Conservation (phyloP, 2,888 invertebrate species). For the Agriopis aurantiaria region DNA sequence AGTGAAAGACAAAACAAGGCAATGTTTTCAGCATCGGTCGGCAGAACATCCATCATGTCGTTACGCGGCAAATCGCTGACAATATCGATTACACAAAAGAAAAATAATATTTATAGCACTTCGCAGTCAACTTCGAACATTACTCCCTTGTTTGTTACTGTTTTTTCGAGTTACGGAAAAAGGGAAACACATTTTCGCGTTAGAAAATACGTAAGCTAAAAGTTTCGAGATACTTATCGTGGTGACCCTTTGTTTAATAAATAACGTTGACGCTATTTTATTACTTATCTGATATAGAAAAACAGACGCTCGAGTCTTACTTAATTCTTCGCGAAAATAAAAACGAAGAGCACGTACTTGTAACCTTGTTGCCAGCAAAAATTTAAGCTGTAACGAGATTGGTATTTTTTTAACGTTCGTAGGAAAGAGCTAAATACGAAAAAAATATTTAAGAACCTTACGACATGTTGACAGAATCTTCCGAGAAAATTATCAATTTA, state of each 20-base stretch:
- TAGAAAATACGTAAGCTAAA: slow-evolving; percentile 47
- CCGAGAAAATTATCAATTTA: too few relatives aligned
- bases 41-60: slow-evolving; percentile 68
- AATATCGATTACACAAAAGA: slow-evolving; percentile 71
- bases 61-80: slow-evolving; percentile 73
- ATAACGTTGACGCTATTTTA: slow-evolving; percentile 42
- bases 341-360: slow-evolving; percentile 33
- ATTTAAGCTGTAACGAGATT: slow-evolving; percentile 31
- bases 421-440: background rate
- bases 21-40: slow-evolving; percentile 58
- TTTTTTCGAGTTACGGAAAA: slow-evolving; percentile 58
- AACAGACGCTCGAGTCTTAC: slow-evolving; percentile 33
- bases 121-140: slow-evolving; percentile 63
- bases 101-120: slow-evolving; percentile 70
- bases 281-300: slow-evolving; percentile 40
- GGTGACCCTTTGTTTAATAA: slow-evolving; percentile 47
- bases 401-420: background rate
- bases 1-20: slow-evolving; percentile 58
- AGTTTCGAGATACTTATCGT: slow-evolving; percentile 49
- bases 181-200: slow-evolving; percentile 59
- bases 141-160: slow-evolving; percentile 66
- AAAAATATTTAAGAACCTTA: slow-evolving; percentile 3
- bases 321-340: slow-evolving; percentile 42
- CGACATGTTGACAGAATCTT: background rate
- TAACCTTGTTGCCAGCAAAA: slow-evolving; percentile 28